Percentiles rank a stretch among this genome's conserved stretches.
Conservation (phyloP, 2,888 invertebrate species). For the Lepidochitona cinerea region DNA sequence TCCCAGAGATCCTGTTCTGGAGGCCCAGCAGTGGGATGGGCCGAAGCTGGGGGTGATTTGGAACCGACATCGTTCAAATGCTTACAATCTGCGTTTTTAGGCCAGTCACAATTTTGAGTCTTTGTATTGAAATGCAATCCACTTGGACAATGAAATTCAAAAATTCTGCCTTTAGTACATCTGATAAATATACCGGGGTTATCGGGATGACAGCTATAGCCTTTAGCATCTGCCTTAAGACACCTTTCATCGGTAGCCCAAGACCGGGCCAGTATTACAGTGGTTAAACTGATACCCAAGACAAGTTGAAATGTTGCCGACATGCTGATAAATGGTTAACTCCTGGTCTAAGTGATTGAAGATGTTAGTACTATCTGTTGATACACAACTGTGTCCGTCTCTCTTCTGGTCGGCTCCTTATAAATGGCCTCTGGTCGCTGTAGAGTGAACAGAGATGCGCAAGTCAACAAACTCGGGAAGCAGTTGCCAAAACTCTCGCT, state of each 20-base stretch:
- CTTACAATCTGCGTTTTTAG: conserved; percentile 35
- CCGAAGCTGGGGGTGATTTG: not conserved
- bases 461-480: not conserved
- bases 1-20: not conserved
- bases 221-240: conserved; percentile 14
- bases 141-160: conserved; percentile 35
- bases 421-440: not conserved
- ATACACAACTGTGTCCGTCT: not conserved
- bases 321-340: not conserved
- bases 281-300: not conserved
- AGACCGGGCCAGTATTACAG: not conserved
- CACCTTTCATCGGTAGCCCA: not conserved
- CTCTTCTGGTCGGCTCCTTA: not conserved
- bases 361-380: not conserved
- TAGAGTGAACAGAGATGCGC: not conserved
- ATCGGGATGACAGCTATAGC: conserved; percentile 30
- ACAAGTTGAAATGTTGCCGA: not conserved
- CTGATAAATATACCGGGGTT: conserved; percentile 34
- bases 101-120: conserved; percentile 50
- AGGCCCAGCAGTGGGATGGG: not conserved
- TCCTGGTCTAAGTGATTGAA: not conserved
- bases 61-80: not conserved
- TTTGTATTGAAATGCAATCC: conserved; percentile 43
- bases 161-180: conserved; percentile 33
- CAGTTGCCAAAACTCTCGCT: conserved; percentile 1